Percentiles rank a stretch among this genome's conserved stretches.
Conservation (phyloP, 2,888 invertebrate genomes). For the Patella depressa region DNA sequence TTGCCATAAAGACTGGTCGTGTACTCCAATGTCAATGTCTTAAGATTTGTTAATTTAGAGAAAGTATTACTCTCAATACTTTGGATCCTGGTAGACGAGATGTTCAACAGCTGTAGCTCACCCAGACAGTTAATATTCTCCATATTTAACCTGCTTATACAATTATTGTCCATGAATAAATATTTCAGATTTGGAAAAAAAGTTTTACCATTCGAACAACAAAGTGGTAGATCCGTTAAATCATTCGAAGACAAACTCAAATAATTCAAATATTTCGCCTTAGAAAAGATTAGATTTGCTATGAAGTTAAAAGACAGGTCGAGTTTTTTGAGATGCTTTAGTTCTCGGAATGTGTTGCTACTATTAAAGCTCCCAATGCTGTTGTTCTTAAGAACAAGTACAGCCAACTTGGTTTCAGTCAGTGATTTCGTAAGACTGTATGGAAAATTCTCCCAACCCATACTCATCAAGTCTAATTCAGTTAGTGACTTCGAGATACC, state of each 20-base stretch:
- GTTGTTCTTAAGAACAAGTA: background rate
- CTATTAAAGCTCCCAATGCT: background rate
- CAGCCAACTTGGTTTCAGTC: background rate
- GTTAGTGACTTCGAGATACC: background rate
- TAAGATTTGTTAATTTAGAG: background rate
- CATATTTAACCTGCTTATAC: background rate
- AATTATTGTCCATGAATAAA: background rate
- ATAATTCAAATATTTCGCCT: background rate
- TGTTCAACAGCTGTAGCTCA: background rate
- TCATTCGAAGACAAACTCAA: background rate
- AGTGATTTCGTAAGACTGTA: background rate
- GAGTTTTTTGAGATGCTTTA: background rate
- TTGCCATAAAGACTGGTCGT: background rate
- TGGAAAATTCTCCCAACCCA: background rate
- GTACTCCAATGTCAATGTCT: background rate
- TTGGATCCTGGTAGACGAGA: background rate
- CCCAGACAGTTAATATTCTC: background rate
- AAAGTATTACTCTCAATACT: background rate
- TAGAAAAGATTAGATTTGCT: background rate
- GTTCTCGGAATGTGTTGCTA: background rate
- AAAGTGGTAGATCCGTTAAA: background rate
- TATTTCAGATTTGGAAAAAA: background rate
- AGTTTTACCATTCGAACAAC: background rate
- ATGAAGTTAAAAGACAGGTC: background rate
- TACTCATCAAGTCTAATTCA: background rate